A percentile compares a stretch with the other conserved stretches of the same genome.
Conservation (phyloP, 2,888 invertebrate species). For the Automeris io region DNA sequence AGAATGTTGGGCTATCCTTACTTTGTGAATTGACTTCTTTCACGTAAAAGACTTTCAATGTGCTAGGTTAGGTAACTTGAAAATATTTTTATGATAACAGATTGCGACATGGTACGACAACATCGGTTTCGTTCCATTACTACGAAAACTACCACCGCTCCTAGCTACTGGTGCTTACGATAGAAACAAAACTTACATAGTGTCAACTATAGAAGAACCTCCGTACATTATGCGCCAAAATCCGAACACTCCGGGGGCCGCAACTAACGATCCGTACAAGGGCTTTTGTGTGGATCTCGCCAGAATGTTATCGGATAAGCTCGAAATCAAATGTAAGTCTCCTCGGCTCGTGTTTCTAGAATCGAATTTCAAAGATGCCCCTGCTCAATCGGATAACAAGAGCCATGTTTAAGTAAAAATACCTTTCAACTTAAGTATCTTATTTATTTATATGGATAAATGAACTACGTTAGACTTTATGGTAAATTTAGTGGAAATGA, state of each 20-base stretch:
- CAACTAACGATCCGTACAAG: constrained; percentile 85
- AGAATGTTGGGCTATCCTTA: not conserved
- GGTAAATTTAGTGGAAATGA: too few species aligned
- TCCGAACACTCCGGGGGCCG: constrained; percentile 79
- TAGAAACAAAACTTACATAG: constrained; percentile 89
- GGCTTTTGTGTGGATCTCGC: constrained; percentile 96
- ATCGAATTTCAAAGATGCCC: constrained; percentile 3
- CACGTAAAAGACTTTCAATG: not conserved
- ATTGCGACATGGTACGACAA: constrained; percentile 93
- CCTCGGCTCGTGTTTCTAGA: constrained; percentile 2
- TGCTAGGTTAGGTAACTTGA: not conserved
- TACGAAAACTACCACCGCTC: constrained; percentile 83
- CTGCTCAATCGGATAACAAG: constrained; percentile 1
- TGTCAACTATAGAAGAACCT: constrained; percentile 90
- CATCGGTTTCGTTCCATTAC: constrained; percentile 83
- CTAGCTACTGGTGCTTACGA: constrained; percentile 82
- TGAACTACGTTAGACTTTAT: too few species aligned
- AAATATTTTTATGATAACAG: constrained; percentile 39
- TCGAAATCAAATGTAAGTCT: constrained; percentile 90
- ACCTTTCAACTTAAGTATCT: not conserved
- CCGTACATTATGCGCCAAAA: constrained; percentile 89
- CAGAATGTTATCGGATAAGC: constrained; percentile 85
- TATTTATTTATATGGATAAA: not conserved
- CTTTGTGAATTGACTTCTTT: not conserved
- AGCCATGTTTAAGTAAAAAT: not conserved